Base-by-base conservation (phyloP, 2,113 vertebrate species). In the Carassius carassius region DNA sequence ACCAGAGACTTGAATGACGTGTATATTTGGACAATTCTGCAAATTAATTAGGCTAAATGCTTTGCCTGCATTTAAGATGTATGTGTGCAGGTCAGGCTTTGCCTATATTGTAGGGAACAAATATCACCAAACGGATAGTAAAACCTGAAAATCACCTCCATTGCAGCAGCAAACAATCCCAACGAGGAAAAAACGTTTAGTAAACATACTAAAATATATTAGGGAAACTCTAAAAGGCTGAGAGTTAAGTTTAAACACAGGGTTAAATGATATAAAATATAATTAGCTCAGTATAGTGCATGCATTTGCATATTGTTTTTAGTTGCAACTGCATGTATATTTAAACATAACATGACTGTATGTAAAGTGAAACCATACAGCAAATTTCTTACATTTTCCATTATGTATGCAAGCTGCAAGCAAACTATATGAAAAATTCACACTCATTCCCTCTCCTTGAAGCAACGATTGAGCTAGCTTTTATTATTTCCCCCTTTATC, bases 401-500 rank as follows among this genome's bases (percentile, higher is more conserved):
- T 32, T 23, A 82, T 0, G 25, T 37, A 81, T 56, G 65, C 80
- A 54, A 81, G 41, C 79, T 69, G 37, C 29, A 67, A 47, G 78
- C 62, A 67, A 67, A 67, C 8, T 69, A 1, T 9, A 82, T 82
- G 6, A 82, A 72, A 72, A 56, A 72, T 72, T 69, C 49, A 0
- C 76, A n/a, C 54, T 78, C 47, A 72, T 56, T 56, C 49, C 25
- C 47, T 56, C 29, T 56, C 16, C 47, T 51, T 72, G 65, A 69
- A 72, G 32, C 62, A 23, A 7, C 41, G 14, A 44, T 41, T 0
- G 49, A n/a, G 49, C 32, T 56, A 12, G 29, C 3, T 54, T 81
- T 54, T 37, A 72, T 72, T 72, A 72, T 72, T 21, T 56, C 6
- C 60, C n/a, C 14, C 49, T 56, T 72, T 70, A 82, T 82, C 78